Evolutionary conservation across 2,113 vertebrate genomes (phyloP), one percentile per base, ranked within the genome.

Genomic region (Rhagologus leucostigma): DNA sequence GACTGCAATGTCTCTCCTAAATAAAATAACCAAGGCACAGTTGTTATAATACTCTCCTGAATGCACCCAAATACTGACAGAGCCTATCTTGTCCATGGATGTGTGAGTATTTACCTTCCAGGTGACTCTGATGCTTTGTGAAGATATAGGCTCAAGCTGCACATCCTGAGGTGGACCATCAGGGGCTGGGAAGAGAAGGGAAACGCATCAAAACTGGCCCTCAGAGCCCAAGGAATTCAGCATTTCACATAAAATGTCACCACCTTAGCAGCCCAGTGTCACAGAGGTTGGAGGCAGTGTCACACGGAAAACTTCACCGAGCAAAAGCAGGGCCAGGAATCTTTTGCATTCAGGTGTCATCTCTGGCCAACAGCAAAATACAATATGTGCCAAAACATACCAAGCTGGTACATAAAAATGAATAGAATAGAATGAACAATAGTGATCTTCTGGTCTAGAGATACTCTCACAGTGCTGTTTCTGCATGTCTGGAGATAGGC

Each of bases 101-200:
- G 14, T 19, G 11, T 35, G 20, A 56, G 20, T 42, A 73, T 84
- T 98, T 98, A 99, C 99, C 99, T 99, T 99, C 99, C 99, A 99
- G 88, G 99, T 99, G 87, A 99, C 99, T 97, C 99, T 98, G 98
- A 99, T 99, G 98, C 98, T 99, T 96, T 99, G 99, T 41, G 99
- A 99, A 26, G 99, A 99, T n/a, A 99, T 98, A 35, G 99, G 98
- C 91, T 99, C 99, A 81, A 99, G 98, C 50, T 98, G 98, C 39
- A 99, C 99, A 78, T 99, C 99, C 96, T 99, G 99, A 74, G 99
- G 99, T 42, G 99, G 99, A 13, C 99, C 99, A 21, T 99, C 99
- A 64, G 99, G 99, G 95, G 99, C 99, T 99, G 97, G 41, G 53
- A 95, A 92, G 46, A 95, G 55, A 96, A 90, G 89, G 78, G 17